These are phyloP conservation scores for Phasia obesa DNA, from an alignment of 2,888 invertebrate genomes.

Conservation along the genomic window DNA sequence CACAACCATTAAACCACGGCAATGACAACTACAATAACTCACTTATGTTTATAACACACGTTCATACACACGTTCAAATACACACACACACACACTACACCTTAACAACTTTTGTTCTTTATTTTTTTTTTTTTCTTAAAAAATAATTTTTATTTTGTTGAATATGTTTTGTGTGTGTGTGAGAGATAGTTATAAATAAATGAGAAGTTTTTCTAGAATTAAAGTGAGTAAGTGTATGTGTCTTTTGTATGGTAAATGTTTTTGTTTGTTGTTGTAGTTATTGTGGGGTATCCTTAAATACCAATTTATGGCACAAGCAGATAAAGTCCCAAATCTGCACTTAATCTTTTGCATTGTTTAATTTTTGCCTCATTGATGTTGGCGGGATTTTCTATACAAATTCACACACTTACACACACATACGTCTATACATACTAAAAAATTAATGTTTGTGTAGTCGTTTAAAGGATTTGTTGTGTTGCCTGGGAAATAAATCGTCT, in stretches of 20 bases:
- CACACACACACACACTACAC: conserved; percentile 54
- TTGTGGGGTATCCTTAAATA: conserved; percentile 80
- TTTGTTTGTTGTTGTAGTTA: conserved; percentile 49
- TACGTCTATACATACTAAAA: neutral
- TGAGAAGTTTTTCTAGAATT: conserved; percentile 45
- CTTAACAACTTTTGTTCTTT: conserved; percentile 68
- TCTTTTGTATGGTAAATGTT: conserved; percentile 27
- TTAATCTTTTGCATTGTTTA: conserved; percentile 82
- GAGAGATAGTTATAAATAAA: conserved; percentile 65
- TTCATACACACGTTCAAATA: neutral
- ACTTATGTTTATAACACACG: conserved; percentile 51
- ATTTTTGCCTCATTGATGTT: conserved; percentile 77
- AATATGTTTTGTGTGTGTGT: neutral
- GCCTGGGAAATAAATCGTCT: conserved; percentile 74
- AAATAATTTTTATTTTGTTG: conserved; percentile 28
- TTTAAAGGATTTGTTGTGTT: conserved; percentile 52
- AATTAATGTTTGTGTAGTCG: conserved; percentile 1
- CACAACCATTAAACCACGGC: conserved; percentile 69
- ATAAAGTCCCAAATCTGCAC: conserved; percentile 82
- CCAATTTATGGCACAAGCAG: conserved; percentile 82
- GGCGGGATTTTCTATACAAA: conserved; percentile 56
- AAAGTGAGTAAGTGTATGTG: conserved; percentile 24
- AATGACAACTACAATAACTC: conserved; percentile 71
- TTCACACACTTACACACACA: conserved; percentile 10
- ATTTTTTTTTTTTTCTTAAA: conserved; percentile 24